Conservation (phyloP, 2,113 vertebrate genomes). For the Varanus komodoensis region DNA sequence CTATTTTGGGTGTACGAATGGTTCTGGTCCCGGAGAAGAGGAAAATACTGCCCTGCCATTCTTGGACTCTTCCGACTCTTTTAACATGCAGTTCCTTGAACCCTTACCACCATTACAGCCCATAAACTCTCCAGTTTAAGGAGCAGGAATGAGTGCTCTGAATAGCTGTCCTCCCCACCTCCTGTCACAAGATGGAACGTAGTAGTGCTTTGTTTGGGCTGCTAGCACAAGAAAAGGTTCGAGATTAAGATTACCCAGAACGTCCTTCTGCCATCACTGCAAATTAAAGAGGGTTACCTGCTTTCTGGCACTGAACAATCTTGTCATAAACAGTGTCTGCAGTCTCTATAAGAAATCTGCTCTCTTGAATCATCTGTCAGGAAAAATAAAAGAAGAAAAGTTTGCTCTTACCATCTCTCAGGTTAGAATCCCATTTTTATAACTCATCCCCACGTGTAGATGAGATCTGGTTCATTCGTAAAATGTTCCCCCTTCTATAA, state of each 20-base stretch:
- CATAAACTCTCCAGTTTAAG: not conserved
- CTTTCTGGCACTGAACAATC: constrained; percentile 93
- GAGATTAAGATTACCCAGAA: not conserved
- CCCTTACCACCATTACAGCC: not conserved
- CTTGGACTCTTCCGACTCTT: not conserved
- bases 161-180: not conserved
- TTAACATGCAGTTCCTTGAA: not conserved
- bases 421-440: not conserved
- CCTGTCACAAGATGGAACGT: not conserved
- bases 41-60: not conserved
- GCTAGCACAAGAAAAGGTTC: not conserved
- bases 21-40: not conserved
- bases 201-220: not conserved
- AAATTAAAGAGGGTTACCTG: constrained; percentile 74
- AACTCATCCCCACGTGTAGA: not conserved
- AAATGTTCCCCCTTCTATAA: constrained; percentile 7
- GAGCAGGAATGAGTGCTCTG: not conserved
- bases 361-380: constrained; percentile 92
- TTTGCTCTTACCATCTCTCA: constrained; percentile 28
- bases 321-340: constrained; percentile 89
- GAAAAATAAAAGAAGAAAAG: constrained; percentile 47
- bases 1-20: not conserved
- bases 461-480: not conserved
- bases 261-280: not conserved
- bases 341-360: constrained; percentile 90